phyloP scores from a whole-genome alignment of 2,113 vertebrate genomes.

The Cairina moschata region DNA sequence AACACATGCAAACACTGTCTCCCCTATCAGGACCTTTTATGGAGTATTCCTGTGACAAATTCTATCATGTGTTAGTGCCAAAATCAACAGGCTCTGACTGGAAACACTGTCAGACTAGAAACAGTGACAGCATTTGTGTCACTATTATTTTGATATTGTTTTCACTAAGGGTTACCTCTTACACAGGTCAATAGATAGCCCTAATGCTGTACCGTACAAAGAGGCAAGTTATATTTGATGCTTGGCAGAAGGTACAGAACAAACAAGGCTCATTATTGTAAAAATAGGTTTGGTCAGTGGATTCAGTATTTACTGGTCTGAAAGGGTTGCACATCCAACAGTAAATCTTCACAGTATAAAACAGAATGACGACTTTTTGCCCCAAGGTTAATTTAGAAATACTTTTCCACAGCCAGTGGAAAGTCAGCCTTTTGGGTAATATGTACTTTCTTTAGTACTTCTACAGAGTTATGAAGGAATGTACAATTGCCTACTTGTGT shows the following conservation, averaged over 20 bases:
- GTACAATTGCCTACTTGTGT: background rate
- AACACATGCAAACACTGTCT: background rate
- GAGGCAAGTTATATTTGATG: background rate
- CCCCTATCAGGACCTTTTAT: background rate
- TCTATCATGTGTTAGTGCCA: background rate
- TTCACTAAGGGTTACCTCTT: background rate
- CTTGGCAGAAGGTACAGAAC: background rate
- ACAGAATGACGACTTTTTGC: background rate
- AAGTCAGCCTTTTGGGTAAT: background rate
- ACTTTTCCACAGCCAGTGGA: background rate
- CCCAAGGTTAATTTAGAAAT: background rate
- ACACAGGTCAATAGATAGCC: background rate
- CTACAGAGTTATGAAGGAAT: background rate
- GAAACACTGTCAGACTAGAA: background rate
- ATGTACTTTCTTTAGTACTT: background rate
- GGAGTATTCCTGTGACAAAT: background rate
- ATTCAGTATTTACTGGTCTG: fast-evolving
- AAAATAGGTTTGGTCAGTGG: background rate
- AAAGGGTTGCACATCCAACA: background rate
- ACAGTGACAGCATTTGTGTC: background rate
- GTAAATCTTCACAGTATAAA: background rate
- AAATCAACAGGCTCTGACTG: background rate
- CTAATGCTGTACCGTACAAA: background rate
- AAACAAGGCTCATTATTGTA: background rate
- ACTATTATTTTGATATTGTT: background rate